Conservation (phyloP, 2,797 vertebrate genomes). For the Remorina albescens region DNA sequence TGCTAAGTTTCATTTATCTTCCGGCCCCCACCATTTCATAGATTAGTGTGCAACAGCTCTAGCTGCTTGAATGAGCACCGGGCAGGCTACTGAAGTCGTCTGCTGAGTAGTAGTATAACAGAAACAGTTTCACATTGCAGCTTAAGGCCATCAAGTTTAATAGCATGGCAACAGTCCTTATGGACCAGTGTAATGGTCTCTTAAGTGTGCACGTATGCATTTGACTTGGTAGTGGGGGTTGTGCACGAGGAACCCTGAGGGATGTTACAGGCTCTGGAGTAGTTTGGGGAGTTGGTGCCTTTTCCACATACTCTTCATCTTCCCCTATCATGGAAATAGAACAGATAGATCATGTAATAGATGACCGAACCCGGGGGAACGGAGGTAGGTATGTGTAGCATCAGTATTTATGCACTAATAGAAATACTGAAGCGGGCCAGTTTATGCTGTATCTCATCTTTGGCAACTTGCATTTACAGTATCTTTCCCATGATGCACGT, state of each 20-base stretch:
- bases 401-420: neutral
- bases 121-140: slow-evolving; percentile 15
- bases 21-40: neutral
- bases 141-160: slow-evolving; percentile 15
- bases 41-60: slow-evolving; percentile 42
- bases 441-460: neutral
- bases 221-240: slow-evolving; percentile 11
- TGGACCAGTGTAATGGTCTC: slow-evolving; percentile 23
- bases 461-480: neutral
- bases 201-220: slow-evolving; percentile 29
- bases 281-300: neutral
- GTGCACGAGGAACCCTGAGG: neutral
- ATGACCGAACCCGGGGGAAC: neutral
- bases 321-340: slow-evolving; percentile 6
- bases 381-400: neutral
- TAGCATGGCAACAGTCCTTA: slow-evolving; percentile 11
- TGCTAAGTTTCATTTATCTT: slow-evolving; percentile 38
- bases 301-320: neutral
- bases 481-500: neutral
- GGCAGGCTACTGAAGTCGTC: slow-evolving; percentile 33
- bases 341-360: slow-evolving; percentile 7
- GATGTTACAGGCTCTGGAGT: neutral
- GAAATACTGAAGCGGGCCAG: neutral
- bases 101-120: neutral
- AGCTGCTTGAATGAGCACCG: slow-evolving; percentile 44